Evolutionary conservation across 2,888 invertebrate species (phyloP), one percentile per base, ranked within the genome.

Genomic region (Xanthia togata): DNA sequence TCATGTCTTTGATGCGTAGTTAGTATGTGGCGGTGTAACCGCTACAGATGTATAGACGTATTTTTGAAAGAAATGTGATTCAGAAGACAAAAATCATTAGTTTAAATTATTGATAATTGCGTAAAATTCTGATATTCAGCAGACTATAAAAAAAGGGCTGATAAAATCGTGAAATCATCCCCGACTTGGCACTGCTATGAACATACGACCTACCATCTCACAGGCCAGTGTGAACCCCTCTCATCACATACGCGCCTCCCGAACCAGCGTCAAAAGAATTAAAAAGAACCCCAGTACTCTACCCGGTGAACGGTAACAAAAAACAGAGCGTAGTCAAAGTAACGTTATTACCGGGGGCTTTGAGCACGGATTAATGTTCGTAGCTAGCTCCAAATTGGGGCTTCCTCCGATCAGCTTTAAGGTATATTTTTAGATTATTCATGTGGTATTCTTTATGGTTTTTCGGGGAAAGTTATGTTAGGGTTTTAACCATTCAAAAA

Each of bases 181-280:
- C 41, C 41, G 41, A 11, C 41, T 2, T 11, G 9, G 1, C 0
- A 23, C n/a, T 17, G 0, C 3, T 12, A 17, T 2, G 6, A 23
- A 67, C n/a, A 35, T 11, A n/a, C 35, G 6, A 17, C 2, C 47
- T 23, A 0, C 65, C n/a, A 6, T n/a, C 60, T 68, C 59, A 0
- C 68, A 62, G 20, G 6, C 70, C 14, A 81, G 75, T 85, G 82
- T 88, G 47, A 1, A 83, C 3, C 0, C 76, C 14, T 41, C 83
- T 70, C n/a, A 79, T 50, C 65, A 78, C 78, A 87, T 59, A 78
- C 82, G 38, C 44, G 73, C 60, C 78, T 74, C 81, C 57, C 67
- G 55, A 76, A 71, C 77, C 74, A 75, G 87, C 86, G 86, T 89
- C 85, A 88, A 88, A 88, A 88, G 88, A 88, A 89, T 89, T 88